Base-by-base conservation (phyloP, 2,113 vertebrate genomes). In the Pachyramphus minor region DNA sequence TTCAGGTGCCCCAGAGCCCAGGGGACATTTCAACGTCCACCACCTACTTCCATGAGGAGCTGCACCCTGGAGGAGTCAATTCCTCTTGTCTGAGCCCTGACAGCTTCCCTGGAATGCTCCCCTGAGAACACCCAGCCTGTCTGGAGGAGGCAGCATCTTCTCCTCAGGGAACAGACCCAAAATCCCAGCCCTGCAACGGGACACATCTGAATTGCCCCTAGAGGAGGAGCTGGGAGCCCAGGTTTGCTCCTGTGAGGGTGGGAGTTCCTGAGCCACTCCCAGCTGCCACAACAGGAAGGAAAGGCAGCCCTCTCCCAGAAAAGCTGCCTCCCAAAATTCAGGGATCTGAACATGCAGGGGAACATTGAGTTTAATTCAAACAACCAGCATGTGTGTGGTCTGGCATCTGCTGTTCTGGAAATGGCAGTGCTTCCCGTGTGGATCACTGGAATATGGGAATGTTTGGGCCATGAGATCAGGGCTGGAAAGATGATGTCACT, bases 401-500 rank as follows among this genome's bases (percentile, higher is more conserved):
- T 76, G 68, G 18, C 41, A 35, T 52, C 59, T 73, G 50, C 37
- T 71, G 9, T 50, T 75, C 24, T 37, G 47, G 47, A 72, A 92
- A 44, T 6, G 28, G 33, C 24, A 82, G 30, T 10, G 16, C 28
- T 79, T 75, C 71, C 66, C 5, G 1, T 0, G 0, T 22, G 28
- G 56, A 31, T 49, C 41, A 23, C 2, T 8, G 56, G 41, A n/a
- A 69, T 77, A 25, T 0, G 31, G 93, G 33, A 42, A 42, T 41
- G 7, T 49, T 5, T 47, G 30, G 68, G 74, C 12, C 27, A 16
- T 14, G 56, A 84, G 50, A 16, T 39, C 56, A 47, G 77, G 23
- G 9, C 11, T 60, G 41, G 68, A 56, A 73, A 73, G 39, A 28
- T 13, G 53, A 23, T 53, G 39, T 45, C 52, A 7, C 47, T 44